Percentiles rank a stretch among this genome's conserved stretches.
These are phyloP conservation scores for Beaufortia kweichowensis DNA, from an alignment of 2,113 vertebrate genomes.

Conservation along the genomic window DNA sequence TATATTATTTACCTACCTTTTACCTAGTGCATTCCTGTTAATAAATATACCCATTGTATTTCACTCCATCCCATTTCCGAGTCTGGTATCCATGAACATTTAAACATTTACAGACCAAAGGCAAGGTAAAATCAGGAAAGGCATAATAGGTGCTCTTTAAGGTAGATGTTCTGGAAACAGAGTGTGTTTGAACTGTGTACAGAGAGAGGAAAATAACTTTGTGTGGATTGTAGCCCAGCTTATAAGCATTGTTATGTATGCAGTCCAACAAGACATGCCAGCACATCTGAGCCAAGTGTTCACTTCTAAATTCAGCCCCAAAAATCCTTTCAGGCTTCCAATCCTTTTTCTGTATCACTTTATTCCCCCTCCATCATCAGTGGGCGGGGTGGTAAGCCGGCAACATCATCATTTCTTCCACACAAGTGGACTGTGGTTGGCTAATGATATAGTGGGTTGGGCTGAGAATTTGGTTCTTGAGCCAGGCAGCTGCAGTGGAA, in stretches of 20 bases:
- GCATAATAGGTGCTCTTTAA: too few species aligned
- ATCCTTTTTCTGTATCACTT: slow-evolving; percentile 29
- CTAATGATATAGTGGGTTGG: slow-evolving; percentile 35
- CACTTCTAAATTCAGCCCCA: slow-evolving; percentile 16
- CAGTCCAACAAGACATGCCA: slow-evolving; percentile 14
- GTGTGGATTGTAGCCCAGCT: background rate
- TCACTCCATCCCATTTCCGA: too few species aligned
- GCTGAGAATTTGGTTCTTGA: background rate
- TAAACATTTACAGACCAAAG: too few species aligned
- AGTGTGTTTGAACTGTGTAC: too few species aligned
- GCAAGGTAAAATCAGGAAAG: too few species aligned
- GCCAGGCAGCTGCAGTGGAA: slow-evolving; percentile 52
- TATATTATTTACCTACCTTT: too few species aligned
- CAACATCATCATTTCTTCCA: slow-evolving; percentile 40
- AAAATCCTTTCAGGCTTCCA: slow-evolving; percentile 34
- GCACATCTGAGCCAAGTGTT: slow-evolving; percentile 9
- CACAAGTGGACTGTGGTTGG: slow-evolving; percentile 52
- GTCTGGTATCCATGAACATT: too few species aligned
- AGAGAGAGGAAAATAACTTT: background rate
- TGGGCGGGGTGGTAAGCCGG: slow-evolving; percentile 24
- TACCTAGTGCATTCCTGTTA: too few species aligned
- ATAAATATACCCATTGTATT: too few species aligned
- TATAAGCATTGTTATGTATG: slow-evolving; percentile 25
- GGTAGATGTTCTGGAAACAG: slow-evolving; percentile 9
- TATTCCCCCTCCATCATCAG: slow-evolving; percentile 14